Evolutionary conservation across 2,113 vertebrate species (phyloP).

Genomic region (Mirza zaza): DNA sequence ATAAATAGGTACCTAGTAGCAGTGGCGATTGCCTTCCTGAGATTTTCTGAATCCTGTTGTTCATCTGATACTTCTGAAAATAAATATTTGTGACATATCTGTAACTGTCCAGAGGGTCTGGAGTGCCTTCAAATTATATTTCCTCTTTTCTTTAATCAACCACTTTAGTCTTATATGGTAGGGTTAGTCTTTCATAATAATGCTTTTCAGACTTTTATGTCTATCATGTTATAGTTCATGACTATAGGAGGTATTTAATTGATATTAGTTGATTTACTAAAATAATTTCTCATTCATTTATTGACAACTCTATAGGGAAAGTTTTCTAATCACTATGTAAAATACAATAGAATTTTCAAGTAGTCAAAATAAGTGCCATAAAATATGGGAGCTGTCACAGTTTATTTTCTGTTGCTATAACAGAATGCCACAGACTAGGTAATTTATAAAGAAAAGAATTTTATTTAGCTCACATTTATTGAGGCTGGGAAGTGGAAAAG

Average conservation of each 20-base stretch:
- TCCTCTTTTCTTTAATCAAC: not conserved
- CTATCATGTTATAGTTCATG: not conserved
- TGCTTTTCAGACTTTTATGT: not conserved
- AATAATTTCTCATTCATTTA: not conserved
- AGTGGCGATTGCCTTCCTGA: not conserved
- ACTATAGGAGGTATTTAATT: not conserved
- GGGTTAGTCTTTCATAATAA: not conserved
- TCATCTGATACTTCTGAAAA: not conserved
- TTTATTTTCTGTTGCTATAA: not conserved
- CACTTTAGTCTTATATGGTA: not conserved
- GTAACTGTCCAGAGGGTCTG: not conserved
- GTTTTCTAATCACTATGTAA: not conserved
- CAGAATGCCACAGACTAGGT: not conserved
- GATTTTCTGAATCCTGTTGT: not conserved
- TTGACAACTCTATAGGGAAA: not conserved
- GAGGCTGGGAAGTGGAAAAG: not conserved
- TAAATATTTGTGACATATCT: not conserved
- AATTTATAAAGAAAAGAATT: not conserved
- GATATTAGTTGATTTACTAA: conserved; percentile 15
- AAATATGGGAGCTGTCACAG: not conserved
- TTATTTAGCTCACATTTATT: not conserved
- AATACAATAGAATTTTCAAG: not conserved
- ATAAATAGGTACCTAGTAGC: not conserved
- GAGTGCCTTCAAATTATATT: not conserved
- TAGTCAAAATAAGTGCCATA: not conserved